Evolutionary conservation across 1,140 invertebrate genomes (phyloP), one percentile per base, ranked within the genome.

Genomic region (Marisa cornuarietis): DNA sequence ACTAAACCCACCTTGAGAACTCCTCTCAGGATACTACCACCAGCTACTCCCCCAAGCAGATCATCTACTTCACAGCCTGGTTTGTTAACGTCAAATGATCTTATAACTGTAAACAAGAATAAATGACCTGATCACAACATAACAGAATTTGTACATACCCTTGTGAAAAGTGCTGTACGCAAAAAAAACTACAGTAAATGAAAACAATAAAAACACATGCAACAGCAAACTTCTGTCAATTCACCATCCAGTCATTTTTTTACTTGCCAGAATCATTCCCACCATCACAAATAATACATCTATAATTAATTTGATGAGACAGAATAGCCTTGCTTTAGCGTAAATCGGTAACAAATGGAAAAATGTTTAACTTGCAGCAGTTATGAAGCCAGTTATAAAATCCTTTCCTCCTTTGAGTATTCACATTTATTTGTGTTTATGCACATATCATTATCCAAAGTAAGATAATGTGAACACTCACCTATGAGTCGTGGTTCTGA

Each of bases 51-150:
- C 58, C 99, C 99, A 90, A 98, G 98, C 14, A 99, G 92, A 90
- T 99, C 98, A 84, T 98, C 96, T 1, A 99, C 98, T 92, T 99
- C 98, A 91, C 97, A 99, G 52, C 98, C 98, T 26, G 99, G 99
- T 92, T 99, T 99, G 92, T 99, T 99, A 0, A 99, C 98, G 92
- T 99, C 99, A 92, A 99, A 99, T 16, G 98, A 99, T 83, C 99
- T 93, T 88, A 99, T 99, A 58, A 99, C 98, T 92, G 78, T 63
- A 85, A 85, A 69, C 79, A 31, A 80, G 72, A 42, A 42, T 42
- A 73, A 81, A 75, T 71, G 24, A 42, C 31, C 31, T 42, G 31
- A 42, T 81, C 18, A 42, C 31, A 0, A 22, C 49, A 42, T 69
- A 0, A 22, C 49, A 26, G 52, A 78, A 18, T n/a, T 66, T 49